A percentile compares a stretch with the other conserved stretches of the same genome.
Conservation (phyloP, 1,140 invertebrate genomes). For the Euglossa dilemma region DNA sequence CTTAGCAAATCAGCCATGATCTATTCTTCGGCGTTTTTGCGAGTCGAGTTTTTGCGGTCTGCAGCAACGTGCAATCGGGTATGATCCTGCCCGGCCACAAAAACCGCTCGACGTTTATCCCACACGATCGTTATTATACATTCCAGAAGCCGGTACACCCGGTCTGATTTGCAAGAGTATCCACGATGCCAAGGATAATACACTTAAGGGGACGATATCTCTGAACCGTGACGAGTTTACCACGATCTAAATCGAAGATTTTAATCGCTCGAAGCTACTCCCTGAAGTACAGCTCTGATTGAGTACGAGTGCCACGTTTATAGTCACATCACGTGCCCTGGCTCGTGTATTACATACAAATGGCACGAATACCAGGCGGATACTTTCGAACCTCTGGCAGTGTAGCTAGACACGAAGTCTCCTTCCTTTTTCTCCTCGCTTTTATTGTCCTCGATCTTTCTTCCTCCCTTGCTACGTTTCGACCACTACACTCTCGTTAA, state of each 20-base stretch:
- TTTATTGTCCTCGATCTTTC: neutral
- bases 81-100: neutral
- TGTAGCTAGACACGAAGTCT: neutral
- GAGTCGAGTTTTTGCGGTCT: neutral
- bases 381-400: neutral
- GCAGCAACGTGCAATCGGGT: neutral
- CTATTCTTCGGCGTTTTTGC: neutral
- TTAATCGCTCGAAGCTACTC: neutral
- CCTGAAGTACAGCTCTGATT: neutral
- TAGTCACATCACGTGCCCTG: neutral
- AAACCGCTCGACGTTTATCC: neutral
- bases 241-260: conserved; percentile 17
- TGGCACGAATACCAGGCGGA: neutral
- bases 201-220: neutral
- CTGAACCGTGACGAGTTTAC: neutral
- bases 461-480: neutral
- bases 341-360: conserved; percentile 10
- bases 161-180: neutral
- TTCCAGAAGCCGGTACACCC: neutral
- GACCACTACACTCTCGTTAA: neutral
- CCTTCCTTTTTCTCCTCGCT: neutral
- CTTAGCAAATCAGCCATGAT: conserved; percentile 6
- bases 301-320: neutral
- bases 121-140: neutral
- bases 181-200: neutral